Conservation (phyloP, 2,888 invertebrate genomes). For the Steromphala cineraria region DNA sequence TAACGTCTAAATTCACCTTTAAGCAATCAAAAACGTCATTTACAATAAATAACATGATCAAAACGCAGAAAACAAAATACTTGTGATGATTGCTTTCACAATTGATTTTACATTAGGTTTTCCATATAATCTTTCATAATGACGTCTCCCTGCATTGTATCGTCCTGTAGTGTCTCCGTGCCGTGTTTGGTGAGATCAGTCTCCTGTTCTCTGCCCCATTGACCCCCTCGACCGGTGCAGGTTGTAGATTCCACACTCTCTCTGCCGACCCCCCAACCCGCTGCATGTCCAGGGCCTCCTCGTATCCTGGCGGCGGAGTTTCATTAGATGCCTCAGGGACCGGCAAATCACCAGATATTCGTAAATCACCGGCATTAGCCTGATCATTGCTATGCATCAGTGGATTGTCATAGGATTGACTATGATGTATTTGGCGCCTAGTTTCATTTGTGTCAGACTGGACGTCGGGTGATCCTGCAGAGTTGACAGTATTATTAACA, state of each 20-base stretch:
- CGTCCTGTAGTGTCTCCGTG: conserved; percentile 30
- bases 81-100: too few species aligned
- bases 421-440: not conserved
- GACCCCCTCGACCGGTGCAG: not conserved
- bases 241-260: not conserved
- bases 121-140: conserved; percentile 10
- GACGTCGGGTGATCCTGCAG: not conserved
- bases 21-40: too few species aligned
- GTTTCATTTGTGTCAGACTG: not conserved
- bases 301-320: conserved; percentile 79
- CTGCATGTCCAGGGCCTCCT: conserved; percentile 80
- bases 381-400: not conserved
- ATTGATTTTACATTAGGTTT: not conserved
- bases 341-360: not conserved
- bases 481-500: not conserved
- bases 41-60: too few species aligned
- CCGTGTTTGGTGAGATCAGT: conserved; percentile 22
- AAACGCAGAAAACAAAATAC: too few species aligned
- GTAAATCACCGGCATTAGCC: not conserved
- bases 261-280: conserved; percentile 5
- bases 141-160: conserved; percentile 41
- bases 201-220: not conserved
- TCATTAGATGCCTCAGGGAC: not conserved
- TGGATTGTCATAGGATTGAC: not conserved
- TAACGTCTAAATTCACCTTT: too few species aligned